These are phyloP conservation scores for Poecilia wingei DNA, from an alignment of 2,797 vertebrate genomes.

Conservation along the genomic window DNA sequence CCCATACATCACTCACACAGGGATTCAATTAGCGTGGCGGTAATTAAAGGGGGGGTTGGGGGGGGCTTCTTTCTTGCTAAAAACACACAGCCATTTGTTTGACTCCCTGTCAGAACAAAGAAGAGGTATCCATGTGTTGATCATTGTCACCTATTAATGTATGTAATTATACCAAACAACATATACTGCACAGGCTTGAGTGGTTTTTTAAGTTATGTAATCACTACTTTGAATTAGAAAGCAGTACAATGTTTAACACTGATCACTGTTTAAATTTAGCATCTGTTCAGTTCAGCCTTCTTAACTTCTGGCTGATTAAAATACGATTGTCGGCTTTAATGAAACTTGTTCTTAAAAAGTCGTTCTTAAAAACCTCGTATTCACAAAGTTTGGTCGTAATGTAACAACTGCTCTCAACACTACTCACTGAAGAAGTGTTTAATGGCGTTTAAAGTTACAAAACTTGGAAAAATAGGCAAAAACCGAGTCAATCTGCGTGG, in stretches of 20 bases:
- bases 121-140: not conserved
- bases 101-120: conserved; percentile 28
- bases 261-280: not conserved
- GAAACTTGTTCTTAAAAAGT: not conserved
- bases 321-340: not conserved
- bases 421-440: not conserved
- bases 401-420: not conserved
- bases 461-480: not conserved
- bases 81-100: conserved; percentile 48
- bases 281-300: not conserved
- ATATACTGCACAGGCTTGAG: not conserved
- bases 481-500: not conserved
- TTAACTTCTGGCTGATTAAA: not conserved
- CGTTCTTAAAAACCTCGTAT: not conserved
- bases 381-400: not conserved
- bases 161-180: not conserved
- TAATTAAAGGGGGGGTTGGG: conserved; percentile 71
- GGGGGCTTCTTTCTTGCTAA: conserved; percentile 45
- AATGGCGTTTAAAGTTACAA: not conserved
- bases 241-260: not conserved
- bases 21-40: conserved; percentile 70
- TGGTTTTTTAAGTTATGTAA: not conserved
- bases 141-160: conserved; percentile 15
- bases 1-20: conserved; percentile 65
- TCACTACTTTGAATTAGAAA: not conserved